Evolutionary conservation across 2,888 invertebrate genomes (phyloP), one percentile per base, ranked within the genome.

Genomic region (Thyatira batis): DNA sequence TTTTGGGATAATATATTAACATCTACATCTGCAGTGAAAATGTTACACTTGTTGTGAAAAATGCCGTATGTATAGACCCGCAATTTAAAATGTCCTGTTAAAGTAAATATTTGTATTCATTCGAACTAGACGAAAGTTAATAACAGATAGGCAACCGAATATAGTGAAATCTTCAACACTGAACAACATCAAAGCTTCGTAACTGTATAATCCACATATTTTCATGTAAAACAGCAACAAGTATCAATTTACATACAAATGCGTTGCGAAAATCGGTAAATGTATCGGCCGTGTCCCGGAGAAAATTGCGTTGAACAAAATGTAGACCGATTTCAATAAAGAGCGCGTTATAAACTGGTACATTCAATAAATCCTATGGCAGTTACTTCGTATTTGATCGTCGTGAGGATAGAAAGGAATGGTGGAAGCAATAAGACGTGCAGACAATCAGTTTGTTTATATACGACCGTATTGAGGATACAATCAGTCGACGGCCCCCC

Each of bases 361-460:
- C 61, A 69, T 69, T 64, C 49, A 43, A 49, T 46, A 67, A 78
- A 74, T 72, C 68, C 61, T 48, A 48, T 8, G 50, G 48, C 55
- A 58, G 65, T 62, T 65, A 67, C 63, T 69, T 62, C 55, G 56
- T 49, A 65, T 68, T 73, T 68, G 69, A 71, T 65, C 67, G 70
- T 51, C 53, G 23, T 54, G 60, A 57, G 51, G 69, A 75, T 71
- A 69, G 65, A 73, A 76, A 74, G 69, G 60, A 70, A 67, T 68
- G 66, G 63, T 54, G 61, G 74, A 82, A 79, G 80, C 82, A 85
- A 74, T 73, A 73, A 84, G 80, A 72, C 64, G 76, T 75, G 63
- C 77, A 79, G 79, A 87, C 85, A 84, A 87, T 85, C 85, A 80
- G 82, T 82, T 83, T 90, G 85, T 89, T 87, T 89, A 84, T 85